Percentiles rank a stretch among this genome's conserved stretches.
Evolutionary conservation across 1,140 invertebrate species (phyloP).

Genomic region (Saccostrea cuccullata): DNA sequence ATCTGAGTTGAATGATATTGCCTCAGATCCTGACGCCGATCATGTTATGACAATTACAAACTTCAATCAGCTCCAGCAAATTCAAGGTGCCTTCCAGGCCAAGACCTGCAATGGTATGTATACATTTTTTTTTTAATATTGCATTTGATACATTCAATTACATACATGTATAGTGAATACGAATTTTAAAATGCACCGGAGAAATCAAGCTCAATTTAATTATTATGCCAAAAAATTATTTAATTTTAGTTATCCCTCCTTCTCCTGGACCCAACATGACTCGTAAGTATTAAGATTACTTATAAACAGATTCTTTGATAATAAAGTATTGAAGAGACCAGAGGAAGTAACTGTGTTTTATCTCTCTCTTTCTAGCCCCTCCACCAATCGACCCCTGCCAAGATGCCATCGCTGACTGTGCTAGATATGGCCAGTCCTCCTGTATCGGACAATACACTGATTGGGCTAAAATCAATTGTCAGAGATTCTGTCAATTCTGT

Average conservation of each 20-base stretch:
- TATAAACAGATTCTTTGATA: background rate
- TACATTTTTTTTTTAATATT: background rate
- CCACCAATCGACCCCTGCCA: conserved; percentile 60
- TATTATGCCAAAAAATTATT: background rate
- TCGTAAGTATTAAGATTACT: background rate
- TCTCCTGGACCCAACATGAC: conserved; percentile 24
- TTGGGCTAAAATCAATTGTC: conserved; percentile 64
- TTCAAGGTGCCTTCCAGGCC: conserved; percentile 58
- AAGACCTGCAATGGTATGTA: conserved; percentile 62
- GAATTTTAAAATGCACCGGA: too few species aligned
- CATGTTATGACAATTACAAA: conserved; percentile 64
- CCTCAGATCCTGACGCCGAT: conserved; percentile 62
- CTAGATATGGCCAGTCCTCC: conserved; percentile 27
- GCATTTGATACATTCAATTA: too few species aligned
- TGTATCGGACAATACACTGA: conserved; percentile 62
- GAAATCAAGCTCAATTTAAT: too few species aligned
- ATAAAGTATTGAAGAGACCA: background rate
- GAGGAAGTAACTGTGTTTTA: too few species aligned
- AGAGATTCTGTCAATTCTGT: conserved; percentile 60
- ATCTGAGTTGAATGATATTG: conserved; percentile 66
- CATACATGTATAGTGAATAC: too few species aligned
- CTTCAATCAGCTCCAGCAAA: conserved; percentile 64
- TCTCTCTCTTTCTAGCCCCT: conserved; percentile 21
- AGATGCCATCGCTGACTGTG: conserved; percentile 66
- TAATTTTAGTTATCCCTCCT: conserved; percentile 49